Percentiles rank a stretch among this genome's conserved stretches.
These are phyloP conservation scores for Xenopus petersii DNA, from an alignment of 2,797 vertebrate genomes.

Conservation along the genomic window DNA sequence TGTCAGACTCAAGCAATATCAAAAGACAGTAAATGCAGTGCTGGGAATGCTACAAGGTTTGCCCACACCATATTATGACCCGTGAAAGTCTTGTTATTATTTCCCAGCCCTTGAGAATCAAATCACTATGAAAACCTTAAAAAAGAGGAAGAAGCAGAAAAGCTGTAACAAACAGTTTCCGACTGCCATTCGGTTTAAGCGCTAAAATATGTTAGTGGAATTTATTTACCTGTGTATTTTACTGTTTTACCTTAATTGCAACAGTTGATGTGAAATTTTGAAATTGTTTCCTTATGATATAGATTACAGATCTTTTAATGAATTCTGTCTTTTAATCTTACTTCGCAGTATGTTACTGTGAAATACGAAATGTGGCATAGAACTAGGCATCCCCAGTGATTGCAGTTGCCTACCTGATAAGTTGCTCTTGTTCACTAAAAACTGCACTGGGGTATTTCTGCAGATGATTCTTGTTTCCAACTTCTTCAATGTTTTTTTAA, in stretches of 20 bases:
- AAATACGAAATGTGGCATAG: too few relatives aligned
- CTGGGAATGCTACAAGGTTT: constrained; percentile 52
- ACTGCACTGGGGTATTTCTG: too few relatives aligned
- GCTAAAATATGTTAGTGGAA: background rate
- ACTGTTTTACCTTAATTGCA: background rate
- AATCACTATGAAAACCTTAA: constrained; percentile 59
- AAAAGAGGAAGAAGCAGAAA: constrained; percentile 51
- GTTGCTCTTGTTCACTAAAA: too few relatives aligned
- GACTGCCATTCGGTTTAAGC: background rate
- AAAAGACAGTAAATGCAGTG: constrained; percentile 67
- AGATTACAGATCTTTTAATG: too few relatives aligned
- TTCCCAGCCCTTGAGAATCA: constrained; percentile 59
- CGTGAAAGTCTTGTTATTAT: constrained; percentile 60
- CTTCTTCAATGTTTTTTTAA: too few relatives aligned
- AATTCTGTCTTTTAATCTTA: too few relatives aligned
- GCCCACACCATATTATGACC: constrained; percentile 59
- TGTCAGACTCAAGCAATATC: constrained; percentile 87
- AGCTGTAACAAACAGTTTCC: constrained; percentile 21
- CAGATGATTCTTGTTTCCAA: too few relatives aligned
- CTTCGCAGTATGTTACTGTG: too few relatives aligned
- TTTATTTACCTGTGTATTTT: background rate
- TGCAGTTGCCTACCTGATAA: too few relatives aligned
- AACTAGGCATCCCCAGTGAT: too few relatives aligned
- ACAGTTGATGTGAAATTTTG: background rate
- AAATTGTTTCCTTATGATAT: too few relatives aligned